A percentile compares a stretch with the other conserved stretches of the same genome.
Evolutionary conservation across 2,888 invertebrate genomes (phyloP).

Genomic region (Trissolcus japonicus): DNA sequence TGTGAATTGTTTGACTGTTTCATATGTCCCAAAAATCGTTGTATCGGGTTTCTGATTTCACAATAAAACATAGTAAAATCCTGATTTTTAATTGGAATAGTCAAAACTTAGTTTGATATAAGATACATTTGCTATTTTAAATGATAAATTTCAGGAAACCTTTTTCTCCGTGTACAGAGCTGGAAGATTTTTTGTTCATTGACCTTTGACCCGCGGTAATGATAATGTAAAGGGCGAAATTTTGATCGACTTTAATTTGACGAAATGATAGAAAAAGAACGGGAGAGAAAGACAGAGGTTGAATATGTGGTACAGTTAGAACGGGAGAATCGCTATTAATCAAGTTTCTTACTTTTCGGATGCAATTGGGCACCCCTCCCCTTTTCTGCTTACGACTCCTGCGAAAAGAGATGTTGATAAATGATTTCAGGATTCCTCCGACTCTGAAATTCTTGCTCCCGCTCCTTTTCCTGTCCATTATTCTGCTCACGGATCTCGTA

Average conservation of each 20-base stretch:
- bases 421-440: constrained; percentile 49
- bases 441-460: constrained; percentile 36
- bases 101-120: too few relatives aligned
- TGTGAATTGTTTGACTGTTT: too few relatives aligned
- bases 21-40: too few relatives aligned
- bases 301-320: constrained; percentile 30
- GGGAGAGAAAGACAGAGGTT: constrained; percentile 12
- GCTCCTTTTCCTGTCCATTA: constrained; percentile 45
- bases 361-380: constrained; percentile 49
- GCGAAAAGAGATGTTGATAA: constrained; percentile 54
- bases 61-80: too few relatives aligned
- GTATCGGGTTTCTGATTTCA: too few relatives aligned
- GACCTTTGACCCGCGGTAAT: neutral
- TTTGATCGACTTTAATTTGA: constrained; percentile 5
- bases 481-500: constrained; percentile 46
- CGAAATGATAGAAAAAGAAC: constrained; percentile 26
- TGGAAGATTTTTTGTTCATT: too few relatives aligned
- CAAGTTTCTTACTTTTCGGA: constrained; percentile 53
- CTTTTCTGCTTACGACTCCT: constrained; percentile 56
- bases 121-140: too few relatives aligned
- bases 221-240: neutral
- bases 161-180: too few relatives aligned
- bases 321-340: constrained; percentile 47
- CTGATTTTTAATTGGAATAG: too few relatives aligned
- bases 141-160: too few relatives aligned